Evolutionary conservation across 2,113 vertebrate species (phyloP).

Genomic region (Platysternon megacephalum): DNA sequence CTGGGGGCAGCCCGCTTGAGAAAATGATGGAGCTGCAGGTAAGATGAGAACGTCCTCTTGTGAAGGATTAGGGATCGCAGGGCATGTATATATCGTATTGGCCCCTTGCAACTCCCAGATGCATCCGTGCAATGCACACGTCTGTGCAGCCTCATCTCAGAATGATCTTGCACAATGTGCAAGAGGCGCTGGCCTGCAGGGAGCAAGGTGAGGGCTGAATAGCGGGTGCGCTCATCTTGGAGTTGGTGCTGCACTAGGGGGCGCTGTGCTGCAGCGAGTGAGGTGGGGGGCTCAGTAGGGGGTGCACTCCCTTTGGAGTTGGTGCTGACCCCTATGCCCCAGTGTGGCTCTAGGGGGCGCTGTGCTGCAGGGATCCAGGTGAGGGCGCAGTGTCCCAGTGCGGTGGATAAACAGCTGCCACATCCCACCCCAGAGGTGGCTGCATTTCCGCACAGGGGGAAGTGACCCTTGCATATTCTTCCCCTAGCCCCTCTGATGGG

Average conservation of each 20-base stretch:
- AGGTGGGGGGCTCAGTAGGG: neutral
- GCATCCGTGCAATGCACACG: neutral
- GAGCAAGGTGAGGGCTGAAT: neutral
- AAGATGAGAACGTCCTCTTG: neutral
- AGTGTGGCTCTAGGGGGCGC: neutral
- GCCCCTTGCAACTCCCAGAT: neutral
- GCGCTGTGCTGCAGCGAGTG: neutral
- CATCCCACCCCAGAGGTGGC: neutral
- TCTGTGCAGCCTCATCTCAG: neutral
- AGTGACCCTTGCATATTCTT: neutral
- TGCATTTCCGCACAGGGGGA: neutral
- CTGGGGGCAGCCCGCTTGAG: constrained; percentile 68
- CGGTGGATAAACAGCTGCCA: neutral
- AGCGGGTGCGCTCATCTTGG: neutral
- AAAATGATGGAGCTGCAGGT: constrained; percentile 83
- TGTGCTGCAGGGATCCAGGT: neutral
- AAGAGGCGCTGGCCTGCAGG: neutral
- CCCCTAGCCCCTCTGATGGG: neutral
- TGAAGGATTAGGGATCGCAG: too few relatives aligned
- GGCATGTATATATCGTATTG: neutral
- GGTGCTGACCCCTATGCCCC: neutral
- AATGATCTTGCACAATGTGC: neutral
- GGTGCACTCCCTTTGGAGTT: neutral
- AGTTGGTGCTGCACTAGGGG: neutral
- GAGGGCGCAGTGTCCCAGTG: neutral